A percentile compares a stretch with the other conserved stretches of the same genome.
These are phyloP conservation scores for Vidua chalybeata DNA, from an alignment of 2,113 vertebrate species.

Conservation along the genomic window DNA sequence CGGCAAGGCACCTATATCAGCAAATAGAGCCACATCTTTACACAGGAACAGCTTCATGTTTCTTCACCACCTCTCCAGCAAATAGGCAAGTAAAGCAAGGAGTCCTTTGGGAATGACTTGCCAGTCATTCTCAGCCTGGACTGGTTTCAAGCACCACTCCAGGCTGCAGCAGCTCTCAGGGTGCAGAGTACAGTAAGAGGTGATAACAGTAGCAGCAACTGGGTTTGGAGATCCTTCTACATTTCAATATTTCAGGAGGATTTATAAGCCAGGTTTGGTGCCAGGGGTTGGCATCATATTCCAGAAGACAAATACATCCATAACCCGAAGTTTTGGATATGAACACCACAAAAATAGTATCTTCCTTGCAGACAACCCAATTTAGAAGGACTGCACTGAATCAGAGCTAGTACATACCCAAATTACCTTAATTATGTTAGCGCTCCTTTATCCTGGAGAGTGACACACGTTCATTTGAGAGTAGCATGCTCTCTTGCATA, in stretches of 20 bases:
- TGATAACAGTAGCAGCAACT: accelerated
- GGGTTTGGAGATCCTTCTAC: neutral
- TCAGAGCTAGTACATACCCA: neutral
- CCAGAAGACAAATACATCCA: neutral
- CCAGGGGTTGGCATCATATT: neutral
- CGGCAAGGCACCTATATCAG: neutral
- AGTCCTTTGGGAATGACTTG: neutral
- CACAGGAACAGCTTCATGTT: neutral
- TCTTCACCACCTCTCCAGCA: neutral
- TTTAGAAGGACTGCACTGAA: neutral
- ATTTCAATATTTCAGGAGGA: neutral
- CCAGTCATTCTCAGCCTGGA: neutral
- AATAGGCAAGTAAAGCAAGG: accelerated
- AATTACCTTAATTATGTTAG: neutral
- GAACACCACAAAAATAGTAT: neutral
- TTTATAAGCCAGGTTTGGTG: neutral
- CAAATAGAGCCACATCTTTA: neutral
- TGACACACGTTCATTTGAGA: neutral
- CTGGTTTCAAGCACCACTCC: neutral
- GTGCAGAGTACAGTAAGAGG: accelerated
- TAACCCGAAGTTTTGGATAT: neutral
- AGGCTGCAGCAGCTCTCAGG: neutral
- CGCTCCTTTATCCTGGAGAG: neutral
- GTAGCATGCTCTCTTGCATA: neutral
- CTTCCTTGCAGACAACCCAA: neutral